A percentile compares a stretch with the other conserved stretches of the same genome.
Evolutionary conservation across 2,113 vertebrate genomes (phyloP).

Genomic region (Lanius ludovicianus): DNA sequence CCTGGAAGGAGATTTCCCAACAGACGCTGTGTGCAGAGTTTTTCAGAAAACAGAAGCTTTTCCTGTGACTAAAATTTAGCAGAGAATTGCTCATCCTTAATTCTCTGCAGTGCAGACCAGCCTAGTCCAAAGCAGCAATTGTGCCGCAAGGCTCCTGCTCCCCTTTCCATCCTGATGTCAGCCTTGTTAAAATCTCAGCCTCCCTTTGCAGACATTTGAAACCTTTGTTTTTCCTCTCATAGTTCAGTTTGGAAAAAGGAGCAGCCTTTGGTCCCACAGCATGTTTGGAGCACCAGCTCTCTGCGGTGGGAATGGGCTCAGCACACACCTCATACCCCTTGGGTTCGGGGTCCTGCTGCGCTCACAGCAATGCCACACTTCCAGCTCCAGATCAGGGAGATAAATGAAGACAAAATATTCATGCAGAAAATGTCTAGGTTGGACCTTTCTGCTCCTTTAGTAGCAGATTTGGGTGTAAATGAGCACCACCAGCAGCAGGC

Average conservation of each 20-base stretch:
- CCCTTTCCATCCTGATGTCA: neutral
- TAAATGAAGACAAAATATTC: neutral
- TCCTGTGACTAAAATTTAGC: neutral
- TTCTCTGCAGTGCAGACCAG: neutral
- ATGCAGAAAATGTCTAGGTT: neutral
- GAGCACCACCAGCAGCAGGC: neutral
- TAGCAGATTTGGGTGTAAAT: neutral
- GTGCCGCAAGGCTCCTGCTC: neutral
- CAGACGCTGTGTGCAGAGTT: neutral
- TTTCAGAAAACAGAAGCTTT: neutral
- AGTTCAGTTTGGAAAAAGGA: neutral
- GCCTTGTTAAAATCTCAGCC: neutral
- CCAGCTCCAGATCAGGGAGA: neutral
- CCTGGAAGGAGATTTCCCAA: neutral
- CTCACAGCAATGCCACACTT: neutral
- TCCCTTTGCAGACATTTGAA: neutral
- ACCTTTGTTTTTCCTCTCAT: neutral
- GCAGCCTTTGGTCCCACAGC: neutral
- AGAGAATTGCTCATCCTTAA: neutral
- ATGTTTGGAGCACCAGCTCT: neutral
- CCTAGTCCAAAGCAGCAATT: neutral
- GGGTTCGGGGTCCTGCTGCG: fast-evolving
- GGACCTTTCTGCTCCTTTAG: neutral
- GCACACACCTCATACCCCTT: neutral
- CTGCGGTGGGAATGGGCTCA: neutral